Percentiles rank a stretch among this genome's conserved stretches.
phyloP scores from a whole-genome alignment of 2,113 vertebrate genomes.

The Mesitornis unicolor region DNA sequence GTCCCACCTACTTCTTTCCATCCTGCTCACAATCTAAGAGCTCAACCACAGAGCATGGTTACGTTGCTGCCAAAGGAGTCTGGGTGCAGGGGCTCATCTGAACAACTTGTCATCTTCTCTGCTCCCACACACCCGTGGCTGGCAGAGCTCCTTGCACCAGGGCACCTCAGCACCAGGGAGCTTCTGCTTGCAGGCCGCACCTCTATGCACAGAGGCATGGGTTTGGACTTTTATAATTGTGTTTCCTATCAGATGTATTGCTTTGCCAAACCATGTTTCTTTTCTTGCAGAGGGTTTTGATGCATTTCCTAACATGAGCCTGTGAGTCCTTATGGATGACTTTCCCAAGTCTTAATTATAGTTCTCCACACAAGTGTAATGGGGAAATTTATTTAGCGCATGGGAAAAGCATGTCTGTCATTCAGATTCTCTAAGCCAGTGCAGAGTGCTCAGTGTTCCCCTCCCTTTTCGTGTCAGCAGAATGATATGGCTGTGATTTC shows the following conservation, averaged over 20 bases:
- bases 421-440: slow-evolving; percentile 2
- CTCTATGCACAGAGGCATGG: slow-evolving; percentile 15
- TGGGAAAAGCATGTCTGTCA: slow-evolving; percentile 9
- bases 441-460: background rate
- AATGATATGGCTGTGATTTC: background rate
- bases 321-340: background rate
- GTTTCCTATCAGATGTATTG: background rate
- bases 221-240: background rate
- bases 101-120: background rate
- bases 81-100: background rate
- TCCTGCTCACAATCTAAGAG: background rate
- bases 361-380: slow-evolving; percentile 20
- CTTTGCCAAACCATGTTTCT: background rate
- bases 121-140: background rate
- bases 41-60: background rate
- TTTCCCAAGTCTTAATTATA: slow-evolving; percentile 59
- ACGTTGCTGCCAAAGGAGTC: background rate
- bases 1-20: slow-evolving; percentile 14
- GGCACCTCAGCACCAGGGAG: background rate
- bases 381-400: slow-evolving; percentile 47
- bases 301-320: background rate
- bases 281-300: slow-evolving; percentile 2
- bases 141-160: background rate
- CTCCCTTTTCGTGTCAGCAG: background rate
- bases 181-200: slow-evolving; percentile 64